phyloP scores from a whole-genome alignment of 2,888 invertebrate species.

The Tipula vernalis region DNA sequence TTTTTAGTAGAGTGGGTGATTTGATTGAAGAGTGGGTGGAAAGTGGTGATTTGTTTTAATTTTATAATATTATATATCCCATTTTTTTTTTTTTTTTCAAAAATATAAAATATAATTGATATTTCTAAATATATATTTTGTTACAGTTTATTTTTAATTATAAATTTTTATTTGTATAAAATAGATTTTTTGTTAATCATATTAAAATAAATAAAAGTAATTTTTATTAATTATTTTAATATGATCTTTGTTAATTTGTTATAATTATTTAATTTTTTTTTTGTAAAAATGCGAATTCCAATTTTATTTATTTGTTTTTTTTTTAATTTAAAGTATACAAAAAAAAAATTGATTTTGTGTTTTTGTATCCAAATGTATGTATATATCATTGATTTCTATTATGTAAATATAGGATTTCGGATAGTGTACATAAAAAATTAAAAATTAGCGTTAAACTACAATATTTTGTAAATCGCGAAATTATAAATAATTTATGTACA shows the following conservation, averaged over 20 bases:
- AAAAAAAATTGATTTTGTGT: neutral
- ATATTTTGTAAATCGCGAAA: neutral
- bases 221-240: neutral
- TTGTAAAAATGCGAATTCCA: neutral
- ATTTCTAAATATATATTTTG: slow-evolving; percentile 5
- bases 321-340: neutral
- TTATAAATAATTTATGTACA: neutral
- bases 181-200: neutral
- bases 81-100: slow-evolving; percentile 5
- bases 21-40: slow-evolving; percentile 7
- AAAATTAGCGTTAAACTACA: neutral
- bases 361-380: neutral
- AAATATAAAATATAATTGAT: neutral
- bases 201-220: neutral
- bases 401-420: neutral
- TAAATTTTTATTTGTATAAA: neutral
- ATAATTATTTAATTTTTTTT: neutral
- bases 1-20: slow-evolving; percentile 6
- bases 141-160: neutral
- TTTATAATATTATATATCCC: slow-evolving; percentile 6
- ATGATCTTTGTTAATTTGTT: neutral
- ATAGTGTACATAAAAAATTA: neutral
- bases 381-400: neutral
- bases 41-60: slow-evolving; percentile 10
- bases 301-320: neutral